Evolutionary conservation across 2,113 vertebrate genomes (phyloP).

Genomic region (Fulmarus glacialis): DNA sequence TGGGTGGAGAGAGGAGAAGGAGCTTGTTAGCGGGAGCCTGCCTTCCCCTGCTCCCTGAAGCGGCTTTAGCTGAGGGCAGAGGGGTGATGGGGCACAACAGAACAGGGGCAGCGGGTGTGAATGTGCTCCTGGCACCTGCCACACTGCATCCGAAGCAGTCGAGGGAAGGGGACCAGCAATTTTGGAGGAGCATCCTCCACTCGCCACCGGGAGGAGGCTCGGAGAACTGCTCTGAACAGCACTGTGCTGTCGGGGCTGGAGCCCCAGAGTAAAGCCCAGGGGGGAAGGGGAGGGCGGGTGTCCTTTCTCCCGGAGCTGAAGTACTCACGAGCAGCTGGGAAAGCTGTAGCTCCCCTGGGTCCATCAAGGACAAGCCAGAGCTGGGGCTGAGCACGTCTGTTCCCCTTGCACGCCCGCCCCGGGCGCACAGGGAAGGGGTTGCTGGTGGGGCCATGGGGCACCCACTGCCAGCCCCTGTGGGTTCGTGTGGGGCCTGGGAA

Average conservation of each 20-base stretch:
- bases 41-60: background rate
- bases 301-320: background rate
- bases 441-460: accelerated
- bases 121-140: background rate
- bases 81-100: too few species aligned
- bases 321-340: background rate
- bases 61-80: background rate
- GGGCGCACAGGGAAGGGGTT: background rate
- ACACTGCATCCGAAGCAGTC: background rate
- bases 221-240: background rate
- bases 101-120: background rate
- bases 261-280: background rate
- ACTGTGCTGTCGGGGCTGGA: background rate
- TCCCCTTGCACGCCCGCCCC: accelerated
- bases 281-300: background rate
- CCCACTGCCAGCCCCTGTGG: background rate
- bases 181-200: background rate
- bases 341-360: background rate
- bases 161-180: background rate
- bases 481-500: background rate
- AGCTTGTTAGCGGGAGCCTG: background rate
- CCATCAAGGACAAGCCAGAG: background rate
- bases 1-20: background rate
- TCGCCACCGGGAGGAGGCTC: accelerated
- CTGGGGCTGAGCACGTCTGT: background rate